These are phyloP conservation scores for Rhaphigaster nebulosa DNA, from an alignment of 2,888 invertebrate species.

Conservation along the genomic window DNA sequence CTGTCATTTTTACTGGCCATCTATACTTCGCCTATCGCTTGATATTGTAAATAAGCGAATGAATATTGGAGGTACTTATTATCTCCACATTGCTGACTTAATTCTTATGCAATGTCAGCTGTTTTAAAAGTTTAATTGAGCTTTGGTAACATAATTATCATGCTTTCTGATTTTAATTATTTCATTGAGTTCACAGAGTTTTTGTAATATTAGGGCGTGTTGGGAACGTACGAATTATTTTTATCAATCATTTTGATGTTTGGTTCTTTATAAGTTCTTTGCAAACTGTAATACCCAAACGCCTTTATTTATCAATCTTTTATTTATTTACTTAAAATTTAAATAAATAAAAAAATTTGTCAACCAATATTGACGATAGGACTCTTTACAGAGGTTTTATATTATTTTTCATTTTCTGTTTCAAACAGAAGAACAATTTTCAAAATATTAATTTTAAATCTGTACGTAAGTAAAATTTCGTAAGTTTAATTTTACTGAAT, in stretches of 20 bases:
- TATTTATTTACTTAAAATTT: too few relatives aligned
- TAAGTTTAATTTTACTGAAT: too few relatives aligned
- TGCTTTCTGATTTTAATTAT: background rate
- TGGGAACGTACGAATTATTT: background rate
- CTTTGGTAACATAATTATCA: constrained; percentile 9
- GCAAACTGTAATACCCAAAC: background rate
- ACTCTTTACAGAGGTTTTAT: too few relatives aligned
- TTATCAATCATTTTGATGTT: too few relatives aligned
- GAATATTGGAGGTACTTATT: background rate
- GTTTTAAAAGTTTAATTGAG: background rate
- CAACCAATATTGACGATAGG: too few relatives aligned
- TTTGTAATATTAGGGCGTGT: background rate
- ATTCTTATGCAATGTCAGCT: background rate
- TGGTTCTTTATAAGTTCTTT: background rate
- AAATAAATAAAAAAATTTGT: too few relatives aligned
- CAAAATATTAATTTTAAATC: too few relatives aligned
- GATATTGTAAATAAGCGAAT: background rate
- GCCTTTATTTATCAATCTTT: background rate
- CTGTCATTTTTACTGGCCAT: background rate
- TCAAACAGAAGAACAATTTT: too few relatives aligned
- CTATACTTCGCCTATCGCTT: background rate
- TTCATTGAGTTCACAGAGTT: background rate
- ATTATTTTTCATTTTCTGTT: too few relatives aligned
- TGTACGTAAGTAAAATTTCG: too few relatives aligned
- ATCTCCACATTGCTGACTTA: background rate